Evolutionary conservation across 2,113 vertebrate genomes (phyloP).

Genomic region (Phrynosoma blainvillii): DNA sequence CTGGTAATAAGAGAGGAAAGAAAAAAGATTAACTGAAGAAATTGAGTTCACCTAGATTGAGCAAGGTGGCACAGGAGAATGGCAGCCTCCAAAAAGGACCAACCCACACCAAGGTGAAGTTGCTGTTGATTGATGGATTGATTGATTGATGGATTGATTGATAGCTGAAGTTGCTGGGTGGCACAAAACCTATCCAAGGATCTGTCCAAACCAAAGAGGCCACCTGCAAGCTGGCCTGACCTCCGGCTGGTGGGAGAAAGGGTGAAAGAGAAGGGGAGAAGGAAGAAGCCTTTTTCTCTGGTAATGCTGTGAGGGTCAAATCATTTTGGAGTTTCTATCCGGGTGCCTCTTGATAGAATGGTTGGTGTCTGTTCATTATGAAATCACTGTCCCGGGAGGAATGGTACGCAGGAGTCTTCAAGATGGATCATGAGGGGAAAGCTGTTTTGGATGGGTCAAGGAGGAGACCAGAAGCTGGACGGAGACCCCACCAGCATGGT

Average conservation of each 20-base stretch:
- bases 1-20: no score
- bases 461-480: no score
- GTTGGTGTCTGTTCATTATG: no score
- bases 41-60: neutral
- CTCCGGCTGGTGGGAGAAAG: neutral
- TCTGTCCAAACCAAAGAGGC: neutral
- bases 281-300: no score
- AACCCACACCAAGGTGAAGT: no score
- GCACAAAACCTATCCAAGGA: neutral
- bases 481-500: neutral
- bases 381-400: neutral
- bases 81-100: no score
- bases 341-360: neutral
- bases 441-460: neutral
- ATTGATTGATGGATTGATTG: no score
- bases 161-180: no score
- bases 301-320: rapidly evolving
- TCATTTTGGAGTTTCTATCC: neutral
- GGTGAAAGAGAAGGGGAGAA: neutral
- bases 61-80: no score
- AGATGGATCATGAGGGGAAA: neutral
- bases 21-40: no score
- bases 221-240: neutral
- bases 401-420: neutral
- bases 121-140: no score